These are phyloP conservation scores for Scolanthus callimorphus DNA, from an alignment of 92 coral and sea anemone species.

Conservation along the genomic window DNA sequence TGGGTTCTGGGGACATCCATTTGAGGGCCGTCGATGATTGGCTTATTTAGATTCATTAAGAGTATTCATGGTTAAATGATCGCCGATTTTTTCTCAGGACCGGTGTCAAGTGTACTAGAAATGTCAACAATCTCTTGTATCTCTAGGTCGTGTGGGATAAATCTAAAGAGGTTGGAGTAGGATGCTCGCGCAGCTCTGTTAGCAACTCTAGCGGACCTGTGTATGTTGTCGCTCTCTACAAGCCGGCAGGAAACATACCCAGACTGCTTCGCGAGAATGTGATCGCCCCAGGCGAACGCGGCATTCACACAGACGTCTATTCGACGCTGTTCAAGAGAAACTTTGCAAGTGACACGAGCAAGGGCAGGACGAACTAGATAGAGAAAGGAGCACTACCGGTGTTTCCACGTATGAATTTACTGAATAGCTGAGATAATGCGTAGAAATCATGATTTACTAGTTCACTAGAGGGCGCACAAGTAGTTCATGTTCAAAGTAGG, in stretches of 20 bases:
- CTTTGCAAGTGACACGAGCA: neutral
- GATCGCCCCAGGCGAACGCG: slow-evolving; percentile 58
- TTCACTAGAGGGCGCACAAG: no score
- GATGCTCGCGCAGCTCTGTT: slow-evolving; percentile 54
- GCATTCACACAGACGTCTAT: slow-evolving; percentile 83
- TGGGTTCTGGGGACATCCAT: no score
- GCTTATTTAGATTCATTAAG: no score
- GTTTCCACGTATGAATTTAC: no score
- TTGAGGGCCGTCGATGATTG: no score
- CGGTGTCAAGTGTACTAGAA: neutral
- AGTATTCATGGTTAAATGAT: no score
- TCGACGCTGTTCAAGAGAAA: slow-evolving; percentile 77
- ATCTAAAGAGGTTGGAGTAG: slow-evolving; percentile 67
- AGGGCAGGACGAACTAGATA: slow-evolving; percentile 1
- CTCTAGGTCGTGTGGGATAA: slow-evolving; percentile 72
- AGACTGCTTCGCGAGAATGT: slow-evolving; percentile 70
- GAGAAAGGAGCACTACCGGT: no score
- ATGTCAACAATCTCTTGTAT: no score
- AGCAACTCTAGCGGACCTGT: slow-evolving; percentile 49
- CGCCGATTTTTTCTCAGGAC: no score
- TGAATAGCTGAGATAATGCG: neutral
- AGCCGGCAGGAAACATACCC: slow-evolving; percentile 93
- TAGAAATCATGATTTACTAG: no score
- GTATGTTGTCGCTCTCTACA: slow-evolving; percentile 83
- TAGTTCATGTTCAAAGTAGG: no score